phyloP scores from a whole-genome alignment of 2,797 vertebrate genomes.

The Anabas testudineus region DNA sequence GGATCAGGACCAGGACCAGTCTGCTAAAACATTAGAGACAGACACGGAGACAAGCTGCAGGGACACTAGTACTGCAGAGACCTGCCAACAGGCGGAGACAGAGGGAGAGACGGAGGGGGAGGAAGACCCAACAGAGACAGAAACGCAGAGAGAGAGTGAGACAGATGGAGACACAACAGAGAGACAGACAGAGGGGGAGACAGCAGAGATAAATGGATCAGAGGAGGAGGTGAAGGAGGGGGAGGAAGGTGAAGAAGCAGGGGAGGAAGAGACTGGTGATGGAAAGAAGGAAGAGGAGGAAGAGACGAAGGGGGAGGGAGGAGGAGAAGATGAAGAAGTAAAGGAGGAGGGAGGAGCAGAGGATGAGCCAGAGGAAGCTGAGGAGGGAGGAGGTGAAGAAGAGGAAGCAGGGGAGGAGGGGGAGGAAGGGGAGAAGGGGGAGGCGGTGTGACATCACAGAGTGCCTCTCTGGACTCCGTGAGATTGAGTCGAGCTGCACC shows the following conservation, averaged over 20 bases:
- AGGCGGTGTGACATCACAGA: slow-evolving; percentile 15
- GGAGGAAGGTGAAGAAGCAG: background rate
- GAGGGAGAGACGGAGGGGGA: background rate
- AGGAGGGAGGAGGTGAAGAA: background rate
- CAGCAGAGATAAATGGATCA: background rate
- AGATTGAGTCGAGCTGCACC: background rate
- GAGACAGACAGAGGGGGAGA: background rate
- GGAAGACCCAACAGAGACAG: background rate
- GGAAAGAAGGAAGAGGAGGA: background rate
- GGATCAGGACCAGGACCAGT: slow-evolving; percentile 3
- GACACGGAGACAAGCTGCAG: background rate
- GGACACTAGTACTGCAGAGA: background rate
- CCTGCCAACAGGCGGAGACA: slow-evolving; percentile 5
- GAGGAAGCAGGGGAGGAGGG: background rate
- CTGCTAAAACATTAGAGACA: background rate
- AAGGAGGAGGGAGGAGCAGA: background rate
- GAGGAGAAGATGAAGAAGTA: background rate
- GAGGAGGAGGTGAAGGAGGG: background rate
- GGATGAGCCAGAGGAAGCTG: too few relatives aligned
- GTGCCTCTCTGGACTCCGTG: background rate
- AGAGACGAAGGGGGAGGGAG: background rate
- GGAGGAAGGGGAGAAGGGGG: slow-evolving; percentile 10
- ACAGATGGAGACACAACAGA: background rate
- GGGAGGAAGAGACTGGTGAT: background rate
- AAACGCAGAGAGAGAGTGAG: background rate